Evolutionary conservation across 23 tunicate genomes (phyloP), one percentile per base, ranked within the genome.

Genomic region (Oikopleura dioica): DNA sequence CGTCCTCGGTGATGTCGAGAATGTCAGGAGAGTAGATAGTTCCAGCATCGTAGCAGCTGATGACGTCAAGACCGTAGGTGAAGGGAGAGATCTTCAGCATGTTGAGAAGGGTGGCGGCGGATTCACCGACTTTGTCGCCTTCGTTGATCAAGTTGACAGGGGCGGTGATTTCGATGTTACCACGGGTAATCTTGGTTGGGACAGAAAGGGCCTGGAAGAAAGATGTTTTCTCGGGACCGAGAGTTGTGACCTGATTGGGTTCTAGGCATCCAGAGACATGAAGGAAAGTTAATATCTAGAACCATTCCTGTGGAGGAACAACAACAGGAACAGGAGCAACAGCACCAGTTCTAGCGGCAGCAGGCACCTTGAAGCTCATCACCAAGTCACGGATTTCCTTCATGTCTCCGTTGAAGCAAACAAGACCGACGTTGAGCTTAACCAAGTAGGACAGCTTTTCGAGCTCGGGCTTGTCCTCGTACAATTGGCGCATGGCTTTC

Each of bases 1-100:
- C 97, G 55, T 91, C 97, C 24, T 89, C 87, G 1, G 92, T 91
- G 81, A 91, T 91, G 86, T 91, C 97, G 29, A 91, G 79, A 37
- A 91, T 75, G 28, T 68, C 87, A 1, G 97, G 97, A 38, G 83
- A 76, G 82, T 85, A 91, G 84, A 83, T 78, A 38, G 81, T 85
- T 36, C 97, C 97, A 35, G 67, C 31, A 75, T 91, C 97, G 82
- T 91, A 91, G 21, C 9, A 9, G 9, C 85, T 92, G 35, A 67
- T 35, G 38, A 91, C 78, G 36, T 85, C 97, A 34, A 91, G 78
- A 16, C 97, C 97, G 38, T 91, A 91, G 4, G 97, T 82, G 81
- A 91, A 91, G 16, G 97, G 97, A 75, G 84, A 91, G 63, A 91
- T 91, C 83, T 91, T 91, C 84, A 91, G 76, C 97, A 91, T 91